phyloP scores from a whole-genome alignment of 2,888 invertebrate genomes.

The Pantelozetes paolii region DNA sequence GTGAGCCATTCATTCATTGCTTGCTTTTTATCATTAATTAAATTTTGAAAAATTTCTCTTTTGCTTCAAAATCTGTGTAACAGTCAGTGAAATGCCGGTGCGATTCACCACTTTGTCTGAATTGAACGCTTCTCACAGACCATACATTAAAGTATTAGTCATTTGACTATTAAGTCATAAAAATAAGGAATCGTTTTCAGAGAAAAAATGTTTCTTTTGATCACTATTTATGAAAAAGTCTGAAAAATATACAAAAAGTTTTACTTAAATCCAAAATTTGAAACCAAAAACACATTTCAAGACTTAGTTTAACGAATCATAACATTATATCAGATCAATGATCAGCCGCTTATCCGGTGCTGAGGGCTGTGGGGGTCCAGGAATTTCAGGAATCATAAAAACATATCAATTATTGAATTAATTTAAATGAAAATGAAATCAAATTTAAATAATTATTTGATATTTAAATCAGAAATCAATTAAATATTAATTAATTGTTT shows the following conservation, averaged over 20 bases:
- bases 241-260: neutral
- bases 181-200: neutral
- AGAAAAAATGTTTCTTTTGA: neutral
- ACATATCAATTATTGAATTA: neutral
- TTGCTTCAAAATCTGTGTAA: neutral
- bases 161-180: neutral
- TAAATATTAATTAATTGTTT: neutral
- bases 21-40: constrained; percentile 25
- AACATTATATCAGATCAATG: neutral
- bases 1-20: constrained; percentile 27
- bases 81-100: neutral
- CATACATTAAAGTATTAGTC: neutral
- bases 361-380: neutral
- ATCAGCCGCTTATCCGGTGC: neutral
- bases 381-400: neutral
- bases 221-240: neutral
- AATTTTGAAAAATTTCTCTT: constrained; percentile 17
- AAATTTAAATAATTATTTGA: neutral
- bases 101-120: neutral
- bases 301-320: neutral
- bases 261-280: neutral
- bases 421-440: too few relatives aligned
- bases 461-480: neutral
- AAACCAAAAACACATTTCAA: neutral
- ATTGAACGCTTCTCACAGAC: neutral